These are phyloP conservation scores for Alsophila aescularia DNA, from an alignment of 2,888 invertebrate species.

Conservation along the genomic window DNA sequence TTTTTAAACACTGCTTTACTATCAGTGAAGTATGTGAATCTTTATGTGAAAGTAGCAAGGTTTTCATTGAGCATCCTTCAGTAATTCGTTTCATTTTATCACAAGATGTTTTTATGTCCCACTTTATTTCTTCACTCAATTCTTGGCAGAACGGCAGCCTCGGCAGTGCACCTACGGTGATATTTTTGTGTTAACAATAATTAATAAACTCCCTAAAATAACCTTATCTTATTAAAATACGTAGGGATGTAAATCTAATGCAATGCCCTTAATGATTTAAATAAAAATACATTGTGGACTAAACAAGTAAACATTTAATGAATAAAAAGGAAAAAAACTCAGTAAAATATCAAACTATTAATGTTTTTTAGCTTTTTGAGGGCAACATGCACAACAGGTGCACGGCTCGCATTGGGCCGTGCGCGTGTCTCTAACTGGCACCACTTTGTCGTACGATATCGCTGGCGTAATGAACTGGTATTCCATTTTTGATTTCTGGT, in stretches of 20 bases:
- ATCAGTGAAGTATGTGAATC: constrained; percentile 26
- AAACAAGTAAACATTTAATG: constrained; percentile 34
- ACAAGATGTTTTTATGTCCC: constrained; percentile 37
- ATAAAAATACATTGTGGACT: constrained; percentile 25
- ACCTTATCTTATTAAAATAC: background rate
- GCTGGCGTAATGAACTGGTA: constrained; percentile 76
- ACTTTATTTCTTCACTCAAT: constrained; percentile 53
- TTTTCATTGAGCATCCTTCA: constrained; percentile 9
- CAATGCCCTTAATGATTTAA: background rate
- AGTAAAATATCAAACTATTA: constrained; percentile 5
- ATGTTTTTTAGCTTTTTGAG: constrained; percentile 34
- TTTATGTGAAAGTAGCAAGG: background rate
- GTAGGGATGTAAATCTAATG: background rate
- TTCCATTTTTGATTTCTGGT: constrained; percentile 71
- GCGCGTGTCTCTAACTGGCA: constrained; percentile 65
- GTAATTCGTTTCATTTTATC: constrained; percentile 31
- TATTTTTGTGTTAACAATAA: constrained; percentile 46
- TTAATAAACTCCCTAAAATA: constrained; percentile 13
- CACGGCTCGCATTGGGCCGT: constrained; percentile 65
- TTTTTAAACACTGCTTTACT: constrained; percentile 37
- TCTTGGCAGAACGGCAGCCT: constrained; percentile 62
- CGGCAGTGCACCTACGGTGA: constrained; percentile 69
- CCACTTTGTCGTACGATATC: constrained; percentile 48
- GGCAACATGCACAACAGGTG: constrained; percentile 54
- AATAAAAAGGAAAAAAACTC: constrained; percentile 14